Evolutionary conservation across 2,113 vertebrate genomes (phyloP), one percentile per base, ranked within the genome.

Genomic region (Canis aureus): DNA sequence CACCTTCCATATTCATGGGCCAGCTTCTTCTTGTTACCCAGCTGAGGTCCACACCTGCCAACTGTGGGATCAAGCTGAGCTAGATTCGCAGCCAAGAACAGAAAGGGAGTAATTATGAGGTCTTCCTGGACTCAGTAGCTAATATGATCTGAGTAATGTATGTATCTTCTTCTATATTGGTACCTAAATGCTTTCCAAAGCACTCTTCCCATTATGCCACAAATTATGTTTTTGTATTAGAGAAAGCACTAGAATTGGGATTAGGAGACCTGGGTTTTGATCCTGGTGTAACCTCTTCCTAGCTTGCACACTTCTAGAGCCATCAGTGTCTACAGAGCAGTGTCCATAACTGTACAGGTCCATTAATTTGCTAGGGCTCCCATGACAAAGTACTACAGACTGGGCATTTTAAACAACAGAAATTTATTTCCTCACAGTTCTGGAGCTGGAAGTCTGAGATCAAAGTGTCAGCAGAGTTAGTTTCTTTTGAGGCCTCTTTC

Each of bases 21-120:
- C 83, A 89, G 86, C 92, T 97, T 92, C 92, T 90, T 97, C 90
- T 94, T 97, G 88, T 83, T 92, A 74, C 83, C 90, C 96, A 98
- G 97, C 96, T 97, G 98, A 97, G 66, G 66, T 67, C 57, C 80
- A 66, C 69, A 71, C 90, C 80, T 97, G 97, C 87, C 98, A 98
- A 97, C 43, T 67, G 88, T 53, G 87, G 35, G 69, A 96, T 69
- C 87, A 98, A 97, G 97, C 96, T 97, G 96, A 94, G 59, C 53
- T 92, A 35, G 69, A n/a, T 96, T 78, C 78, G 83, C 60, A 97
- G 97, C 97, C 98, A 98, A 97, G 62, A 96, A 95, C 96, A 96
- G 87, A 98, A 96, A 43, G 71, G 67, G 35, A 96, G 23, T 74
- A 91, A 93, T 97, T 96, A 87, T 92, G 98, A 95, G 57, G 89